Base-by-base conservation (phyloP, 1,140 invertebrate species). In the Chironomus striatipennis region DNA sequence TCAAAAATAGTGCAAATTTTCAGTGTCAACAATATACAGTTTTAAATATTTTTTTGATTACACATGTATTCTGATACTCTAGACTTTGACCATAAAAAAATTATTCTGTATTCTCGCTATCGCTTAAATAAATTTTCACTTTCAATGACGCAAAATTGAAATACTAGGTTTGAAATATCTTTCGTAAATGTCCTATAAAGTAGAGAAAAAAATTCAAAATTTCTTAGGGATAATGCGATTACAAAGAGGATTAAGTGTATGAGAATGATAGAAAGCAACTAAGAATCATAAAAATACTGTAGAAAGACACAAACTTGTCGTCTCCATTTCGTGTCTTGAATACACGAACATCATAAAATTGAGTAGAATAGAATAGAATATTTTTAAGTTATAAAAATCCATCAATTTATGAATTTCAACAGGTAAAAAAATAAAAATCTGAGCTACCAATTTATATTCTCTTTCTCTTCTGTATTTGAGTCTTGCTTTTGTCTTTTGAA, bases 181-280 rank as follows among this genome's bases (percentile, higher is more conserved):
- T n/a, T n/a, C n/a, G n/a, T n/a, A n/a, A n/a, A n/a, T n/a, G n/a
- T n/a, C n/a, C n/a, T n/a, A n/a, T n/a, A n/a, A n/a, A n/a, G 24
- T 34, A 1, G 1, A 34, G 24, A 34, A 34, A 15, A 57, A n/a
- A 57, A 57, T 4, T 5, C 47, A 15, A 15, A 57, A 57, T 47
- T 47, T 57, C n/a, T 57, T 57, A n/a, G 47, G 47, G 47, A 70
- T 70, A 70, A 70, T 70, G 18, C 65, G 65, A 70, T 70, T 70
- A 70, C 10, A 70, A 70, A 20, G 65, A 10, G 65, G 17, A 18
- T 20, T 21, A 18, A 70, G 17, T 34, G 20, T 20, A 70, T 70
- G 17, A 15, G 20, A 8, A 70, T 70, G 17, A 15, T 18, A 67
- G 64, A 18, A n/a, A 57, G 47, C 5, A n/a, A 57, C 47, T 57